phyloP scores from a whole-genome alignment of 2,888 invertebrate species.

The Plagiodera versicolora region DNA sequence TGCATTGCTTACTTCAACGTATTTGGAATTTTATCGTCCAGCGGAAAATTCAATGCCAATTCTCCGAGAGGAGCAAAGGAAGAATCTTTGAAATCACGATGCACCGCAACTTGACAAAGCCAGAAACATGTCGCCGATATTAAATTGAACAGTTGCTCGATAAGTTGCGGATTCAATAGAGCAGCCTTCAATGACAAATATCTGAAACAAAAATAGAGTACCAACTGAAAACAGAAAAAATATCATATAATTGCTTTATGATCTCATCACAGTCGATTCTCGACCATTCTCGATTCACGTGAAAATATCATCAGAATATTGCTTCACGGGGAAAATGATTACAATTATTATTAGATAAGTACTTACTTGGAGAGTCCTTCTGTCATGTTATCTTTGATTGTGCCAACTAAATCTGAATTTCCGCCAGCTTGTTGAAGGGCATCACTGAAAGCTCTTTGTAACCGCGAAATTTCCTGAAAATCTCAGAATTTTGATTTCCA shows the following conservation, averaged over 20 bases:
- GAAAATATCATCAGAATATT: too few species aligned
- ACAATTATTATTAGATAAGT: too few species aligned
- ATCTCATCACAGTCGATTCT: too few species aligned
- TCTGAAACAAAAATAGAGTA: slow-evolving; percentile 51
- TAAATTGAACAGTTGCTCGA: slow-evolving; percentile 72
- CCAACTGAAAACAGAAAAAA: too few species aligned
- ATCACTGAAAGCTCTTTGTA: slow-evolving; percentile 75
- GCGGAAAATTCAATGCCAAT: slow-evolving; percentile 63
- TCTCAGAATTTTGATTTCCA: not conserved
- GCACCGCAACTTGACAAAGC: slow-evolving; percentile 79
- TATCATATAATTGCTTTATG: too few species aligned
- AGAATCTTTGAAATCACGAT: slow-evolving; percentile 50
- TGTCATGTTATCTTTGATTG: slow-evolving; percentile 64
- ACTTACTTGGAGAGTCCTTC: slow-evolving; percentile 66
- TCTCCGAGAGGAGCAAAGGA: slow-evolving; percentile 66
- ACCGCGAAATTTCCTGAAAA: slow-evolving; percentile 64
- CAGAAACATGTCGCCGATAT: slow-evolving; percentile 82
- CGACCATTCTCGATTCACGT: too few species aligned
- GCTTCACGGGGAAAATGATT: too few species aligned
- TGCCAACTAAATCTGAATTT: slow-evolving; percentile 60
- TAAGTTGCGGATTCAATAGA: slow-evolving; percentile 72
- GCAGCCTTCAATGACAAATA: slow-evolving; percentile 74
- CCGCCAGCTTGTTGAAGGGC: slow-evolving; percentile 61
- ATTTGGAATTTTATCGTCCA: slow-evolving; percentile 66
- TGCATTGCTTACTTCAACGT: slow-evolving; percentile 66